A percentile compares a stretch with the other conserved stretches of the same genome.
Evolutionary conservation across 1,140 invertebrate genomes (phyloP).

Genomic region (Anadara kagoshimensis): DNA sequence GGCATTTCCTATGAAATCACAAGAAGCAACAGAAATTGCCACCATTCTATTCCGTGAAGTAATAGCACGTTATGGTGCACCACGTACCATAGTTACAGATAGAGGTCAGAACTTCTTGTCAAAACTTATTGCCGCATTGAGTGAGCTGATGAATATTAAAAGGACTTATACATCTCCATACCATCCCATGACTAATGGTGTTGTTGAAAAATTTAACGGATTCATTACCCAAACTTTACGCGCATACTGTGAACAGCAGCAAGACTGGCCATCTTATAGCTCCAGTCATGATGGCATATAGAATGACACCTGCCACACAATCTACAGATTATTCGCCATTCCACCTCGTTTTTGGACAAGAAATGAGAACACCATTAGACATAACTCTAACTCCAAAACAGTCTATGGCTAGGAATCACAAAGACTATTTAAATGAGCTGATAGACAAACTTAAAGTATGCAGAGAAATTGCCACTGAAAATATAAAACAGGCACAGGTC

Average conservation of each 20-base stretch:
- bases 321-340: too few relatives aligned
- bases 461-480: constrained; percentile 25
- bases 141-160: constrained; percentile 33
- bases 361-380: constrained; percentile 32
- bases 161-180: constrained; percentile 17
- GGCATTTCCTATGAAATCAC: too few relatives aligned
- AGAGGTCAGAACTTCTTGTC: too few relatives aligned
- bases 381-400: constrained; percentile 27
- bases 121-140: too few relatives aligned
- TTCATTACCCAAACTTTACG: too few relatives aligned
- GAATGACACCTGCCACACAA: constrained; percentile 18
- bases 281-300: constrained; percentile 23
- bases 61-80: too few relatives aligned
- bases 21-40: too few relatives aligned
- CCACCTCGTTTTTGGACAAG: constrained; percentile 22
- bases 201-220: constrained; percentile 27
- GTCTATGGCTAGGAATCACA: constrained; percentile 1
- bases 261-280: constrained; percentile 22
- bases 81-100: too few relatives aligned
- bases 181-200: constrained; percentile 33
- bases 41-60: too few relatives aligned
- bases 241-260: constrained; percentile 29
- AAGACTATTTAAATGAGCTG: constrained; percentile 7
- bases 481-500: constrained; percentile 21
- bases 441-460: constrained; percentile 13